Conservation (phyloP, 1,140 invertebrate genomes). For the Eueides isabella region DNA sequence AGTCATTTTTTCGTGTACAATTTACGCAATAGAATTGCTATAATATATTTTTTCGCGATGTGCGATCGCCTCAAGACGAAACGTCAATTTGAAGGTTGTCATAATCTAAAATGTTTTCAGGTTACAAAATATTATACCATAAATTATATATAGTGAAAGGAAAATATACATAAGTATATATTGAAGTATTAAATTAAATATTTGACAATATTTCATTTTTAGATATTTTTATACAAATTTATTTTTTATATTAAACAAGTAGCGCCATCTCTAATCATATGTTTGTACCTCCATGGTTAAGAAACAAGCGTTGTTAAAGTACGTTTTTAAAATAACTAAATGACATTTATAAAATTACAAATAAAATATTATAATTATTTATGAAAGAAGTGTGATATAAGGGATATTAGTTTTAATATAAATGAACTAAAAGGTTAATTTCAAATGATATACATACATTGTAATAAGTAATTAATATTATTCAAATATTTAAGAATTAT, state of each 20-base stretch:
- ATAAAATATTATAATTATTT: background rate
- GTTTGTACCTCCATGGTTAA: background rate
- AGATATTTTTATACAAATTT: no score
- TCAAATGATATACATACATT: no score
- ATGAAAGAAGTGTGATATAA: background rate
- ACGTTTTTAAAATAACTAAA: background rate
- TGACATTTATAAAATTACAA: background rate
- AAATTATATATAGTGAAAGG: slow-evolving; percentile 17
- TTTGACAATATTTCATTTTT: no score
- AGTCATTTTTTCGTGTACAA: slow-evolving; percentile 82
- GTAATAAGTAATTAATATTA: background rate
- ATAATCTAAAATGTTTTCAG: slow-evolving; percentile 16
- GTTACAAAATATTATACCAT: background rate
- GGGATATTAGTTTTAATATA: background rate
- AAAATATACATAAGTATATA: no score
- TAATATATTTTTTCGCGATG: slow-evolving; percentile 46
- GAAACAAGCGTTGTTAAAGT: background rate
- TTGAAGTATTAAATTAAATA: no score
- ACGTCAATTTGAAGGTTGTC: slow-evolving; percentile 36
- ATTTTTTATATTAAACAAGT: background rate
- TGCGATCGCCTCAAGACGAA: slow-evolving; percentile 28
- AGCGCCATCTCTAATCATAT: background rate
- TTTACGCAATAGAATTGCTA: slow-evolving; percentile 71
- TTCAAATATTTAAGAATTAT: background rate
- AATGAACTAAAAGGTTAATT: background rate